Evolutionary conservation across 2,113 vertebrate species (phyloP).

Genomic region (Canis aureus): DNA sequence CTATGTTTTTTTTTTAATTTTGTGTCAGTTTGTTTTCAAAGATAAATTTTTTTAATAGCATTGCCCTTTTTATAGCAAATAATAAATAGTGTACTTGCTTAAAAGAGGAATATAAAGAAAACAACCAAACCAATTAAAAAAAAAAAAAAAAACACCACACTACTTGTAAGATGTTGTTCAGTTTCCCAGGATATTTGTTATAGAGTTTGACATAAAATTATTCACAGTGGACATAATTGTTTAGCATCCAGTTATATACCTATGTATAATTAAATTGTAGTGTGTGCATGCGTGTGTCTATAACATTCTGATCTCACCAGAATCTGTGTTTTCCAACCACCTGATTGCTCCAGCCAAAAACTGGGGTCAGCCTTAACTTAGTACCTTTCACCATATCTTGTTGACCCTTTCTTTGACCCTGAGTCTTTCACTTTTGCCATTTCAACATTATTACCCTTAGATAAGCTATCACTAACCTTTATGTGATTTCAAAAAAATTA

Average conservation of each 20-base stretch:
- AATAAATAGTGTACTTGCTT: background rate
- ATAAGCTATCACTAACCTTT: background rate
- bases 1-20: constrained; percentile 57
- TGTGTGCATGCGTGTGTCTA: background rate
- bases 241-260: background rate
- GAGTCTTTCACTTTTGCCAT: background rate
- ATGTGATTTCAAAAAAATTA: background rate
- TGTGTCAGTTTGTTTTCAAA: constrained; percentile 42
- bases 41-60: constrained; percentile 36
- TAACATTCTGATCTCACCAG: background rate
- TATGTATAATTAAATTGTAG: background rate
- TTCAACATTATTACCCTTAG: background rate
- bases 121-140: too few species aligned
- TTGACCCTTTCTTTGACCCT: background rate
- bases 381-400: background rate
- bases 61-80: background rate
- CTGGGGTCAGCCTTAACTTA: background rate
- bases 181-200: background rate
- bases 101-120: background rate
- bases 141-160: too few species aligned
- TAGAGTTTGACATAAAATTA: background rate
- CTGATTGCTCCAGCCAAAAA: background rate
- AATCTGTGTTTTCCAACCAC: background rate
- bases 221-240: background rate
- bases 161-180: background rate